Evolutionary conservation across 1,140 invertebrate species (phyloP), one percentile per base, ranked within the genome.

Genomic region (Calephelis virginiensis): DNA sequence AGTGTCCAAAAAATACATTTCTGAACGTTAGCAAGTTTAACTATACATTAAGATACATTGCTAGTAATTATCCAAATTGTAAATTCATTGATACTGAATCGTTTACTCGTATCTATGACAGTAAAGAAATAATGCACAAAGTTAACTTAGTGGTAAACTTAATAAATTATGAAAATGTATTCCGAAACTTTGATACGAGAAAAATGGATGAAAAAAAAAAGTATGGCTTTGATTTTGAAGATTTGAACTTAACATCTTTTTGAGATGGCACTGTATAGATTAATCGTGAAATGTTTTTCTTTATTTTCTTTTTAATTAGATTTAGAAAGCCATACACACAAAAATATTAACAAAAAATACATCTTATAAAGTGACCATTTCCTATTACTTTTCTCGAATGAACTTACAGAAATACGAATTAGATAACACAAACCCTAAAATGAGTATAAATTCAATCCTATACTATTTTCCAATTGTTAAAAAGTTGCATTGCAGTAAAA

Each of bases 21-120:
- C n/a, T n/a, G n/a, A n/a, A n/a, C n/a, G n/a, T n/a, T 40, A n/a
- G 56, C 56, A 65, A 65, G 38, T 40, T 65, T 11, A 65, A 65
- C 12, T 59, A 65, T 28, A 65, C 38, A n/a, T n/a, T 65, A 46
- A 65, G 56, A 28, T 40, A 65, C 56, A 14, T 46, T 12, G 45
- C 49, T 46, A 65, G 7, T 45, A 65, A 56, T 8, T 11, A 45
- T 12, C 45, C 63, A 4, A 45, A 65, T 49, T 56, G 63, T 45
- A 65, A 65, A 65, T 65, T 65, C 56, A 40, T 65, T n/a, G 11
- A 40, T 12, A 46, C 11, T 56, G 4, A 2, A n/a, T 6, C 5
- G 8, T 0, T n/a, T n/a, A n/a, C n/a, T n/a, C n/a, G n/a, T n/a
- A n/a, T n/a, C n/a, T n/a, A n/a, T n/a, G n/a, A n/a, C n/a, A n/a